Evolutionary conservation across 2,888 invertebrate species (phyloP).

Genomic region (Mellilla xanthometata): DNA sequence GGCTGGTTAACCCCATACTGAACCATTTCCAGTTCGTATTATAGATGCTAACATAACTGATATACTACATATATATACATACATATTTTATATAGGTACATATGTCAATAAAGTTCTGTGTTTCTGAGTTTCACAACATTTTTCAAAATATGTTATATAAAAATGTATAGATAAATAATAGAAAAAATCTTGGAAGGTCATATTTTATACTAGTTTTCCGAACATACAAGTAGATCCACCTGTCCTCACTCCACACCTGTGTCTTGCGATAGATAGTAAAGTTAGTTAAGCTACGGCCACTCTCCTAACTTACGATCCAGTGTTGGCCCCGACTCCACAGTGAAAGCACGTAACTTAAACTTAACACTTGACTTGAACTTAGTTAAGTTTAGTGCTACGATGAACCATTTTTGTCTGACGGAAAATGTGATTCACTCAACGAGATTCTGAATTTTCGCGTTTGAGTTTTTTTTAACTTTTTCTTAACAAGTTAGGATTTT

Average conservation of each 20-base stretch:
- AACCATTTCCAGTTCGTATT: too few species aligned
- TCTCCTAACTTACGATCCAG: slow-evolving; percentile 19
- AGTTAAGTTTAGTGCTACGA: slow-evolving; percentile 38
- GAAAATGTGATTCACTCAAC: slow-evolving; percentile 79
- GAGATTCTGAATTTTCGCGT: slow-evolving; percentile 37
- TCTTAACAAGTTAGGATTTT: slow-evolving; percentile 28
- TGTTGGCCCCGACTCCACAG: slow-evolving; percentile 25
- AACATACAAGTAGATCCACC: not conserved
- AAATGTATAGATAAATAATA: too few species aligned
- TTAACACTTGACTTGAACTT: slow-evolving; percentile 12
- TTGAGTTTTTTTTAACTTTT: not conserved
- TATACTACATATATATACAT: too few species aligned
- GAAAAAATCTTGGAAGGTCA: too few species aligned
- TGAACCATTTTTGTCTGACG: slow-evolving; percentile 74
- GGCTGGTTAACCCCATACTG: too few species aligned
- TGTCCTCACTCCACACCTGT: slow-evolving; percentile 40
- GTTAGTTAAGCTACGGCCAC: slow-evolving; percentile 39
- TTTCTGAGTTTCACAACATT: too few species aligned
- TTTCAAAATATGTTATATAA: too few species aligned
- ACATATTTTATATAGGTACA: too few species aligned
- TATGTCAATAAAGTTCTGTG: too few species aligned
- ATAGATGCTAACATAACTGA: too few species aligned
- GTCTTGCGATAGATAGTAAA: slow-evolving; percentile 37
- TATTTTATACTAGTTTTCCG: too few species aligned
- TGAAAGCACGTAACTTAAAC: slow-evolving; percentile 30